Percentiles rank a stretch among this genome's conserved stretches.
Evolutionary conservation across 2,888 invertebrate species (phyloP).

Genomic region (Lepidonotus clava): DNA sequence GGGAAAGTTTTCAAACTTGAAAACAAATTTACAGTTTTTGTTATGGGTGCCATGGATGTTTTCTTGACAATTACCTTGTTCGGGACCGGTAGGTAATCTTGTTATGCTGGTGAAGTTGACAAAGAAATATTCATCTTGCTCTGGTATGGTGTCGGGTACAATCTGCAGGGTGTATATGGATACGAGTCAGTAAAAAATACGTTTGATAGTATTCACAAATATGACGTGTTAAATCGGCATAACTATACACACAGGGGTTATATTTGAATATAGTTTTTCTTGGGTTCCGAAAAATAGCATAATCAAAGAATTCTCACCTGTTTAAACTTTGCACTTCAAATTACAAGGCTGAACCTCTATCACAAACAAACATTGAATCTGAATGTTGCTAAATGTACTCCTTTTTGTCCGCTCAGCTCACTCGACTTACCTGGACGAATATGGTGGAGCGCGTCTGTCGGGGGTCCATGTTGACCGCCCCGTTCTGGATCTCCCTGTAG

Average conservation of each 20-base stretch:
- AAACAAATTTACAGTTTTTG: too few relatives aligned
- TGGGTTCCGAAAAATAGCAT: too few relatives aligned
- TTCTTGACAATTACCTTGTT: conserved; percentile 68
- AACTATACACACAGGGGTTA: too few relatives aligned
- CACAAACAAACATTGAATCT: too few relatives aligned
- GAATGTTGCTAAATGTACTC: too few relatives aligned
- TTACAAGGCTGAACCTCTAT: too few relatives aligned
- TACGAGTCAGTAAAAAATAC: background rate
- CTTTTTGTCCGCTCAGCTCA: too few relatives aligned
- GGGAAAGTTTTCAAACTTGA: too few relatives aligned
- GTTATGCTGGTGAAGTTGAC: conserved; percentile 74
- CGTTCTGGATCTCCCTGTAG: conserved; percentile 66
- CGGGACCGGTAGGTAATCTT: conserved; percentile 71
- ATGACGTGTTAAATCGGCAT: background rate
- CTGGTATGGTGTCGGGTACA: conserved; percentile 73
- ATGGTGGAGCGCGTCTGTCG: conserved; percentile 69
- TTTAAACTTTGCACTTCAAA: too few relatives aligned
- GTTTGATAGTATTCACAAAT: background rate
- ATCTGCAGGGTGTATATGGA: conserved; percentile 66
- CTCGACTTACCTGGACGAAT: conserved; percentile 66
- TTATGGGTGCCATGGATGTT: too few relatives aligned
- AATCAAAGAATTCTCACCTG: too few relatives aligned
- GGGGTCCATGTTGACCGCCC: conserved; percentile 70
- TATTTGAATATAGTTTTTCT: too few relatives aligned
- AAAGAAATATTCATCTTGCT: conserved; percentile 74